phyloP scores from a whole-genome alignment of 1,140 invertebrate species.

The Delia radicum region DNA sequence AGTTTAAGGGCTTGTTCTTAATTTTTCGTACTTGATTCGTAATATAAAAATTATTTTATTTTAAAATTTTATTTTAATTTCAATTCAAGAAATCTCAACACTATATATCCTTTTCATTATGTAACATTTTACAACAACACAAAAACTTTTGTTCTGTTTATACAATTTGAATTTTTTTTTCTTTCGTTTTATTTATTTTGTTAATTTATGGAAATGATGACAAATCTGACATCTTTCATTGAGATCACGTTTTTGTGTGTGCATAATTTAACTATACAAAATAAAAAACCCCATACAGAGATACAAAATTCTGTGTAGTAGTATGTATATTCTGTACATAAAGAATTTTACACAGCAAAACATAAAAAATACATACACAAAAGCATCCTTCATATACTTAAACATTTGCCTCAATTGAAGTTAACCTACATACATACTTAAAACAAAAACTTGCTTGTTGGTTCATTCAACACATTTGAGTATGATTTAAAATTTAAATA shows the following conservation, averaged over 20 bases:
- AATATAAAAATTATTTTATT: background rate
- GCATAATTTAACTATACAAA: slow-evolving; percentile 3
- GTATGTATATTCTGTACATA: too few species aligned
- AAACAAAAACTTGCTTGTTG: background rate
- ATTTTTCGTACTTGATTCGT: background rate
- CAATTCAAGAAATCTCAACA: background rate
- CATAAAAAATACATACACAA: too few species aligned
- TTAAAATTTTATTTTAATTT: background rate
- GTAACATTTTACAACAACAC: background rate
- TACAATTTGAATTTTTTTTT: background rate
- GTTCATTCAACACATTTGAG: background rate
- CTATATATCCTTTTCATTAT: background rate
- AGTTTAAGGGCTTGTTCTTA: background rate
- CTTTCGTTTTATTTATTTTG: background rate
- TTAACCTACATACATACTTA: background rate
- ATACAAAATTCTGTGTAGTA: too few species aligned
- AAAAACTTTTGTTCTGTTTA: background rate
- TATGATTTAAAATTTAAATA: background rate
- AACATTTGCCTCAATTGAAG: too few species aligned
- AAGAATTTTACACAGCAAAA: too few species aligned
- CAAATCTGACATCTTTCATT: slow-evolving; percentile 14
- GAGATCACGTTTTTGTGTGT: slow-evolving; percentile 1
- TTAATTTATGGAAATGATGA: slow-evolving; percentile 11
- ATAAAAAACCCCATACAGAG: too few species aligned
- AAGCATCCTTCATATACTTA: too few species aligned